These are phyloP conservation scores for Puma concolor DNA, from an alignment of 2,113 vertebrate genomes.

Conservation along the genomic window DNA sequence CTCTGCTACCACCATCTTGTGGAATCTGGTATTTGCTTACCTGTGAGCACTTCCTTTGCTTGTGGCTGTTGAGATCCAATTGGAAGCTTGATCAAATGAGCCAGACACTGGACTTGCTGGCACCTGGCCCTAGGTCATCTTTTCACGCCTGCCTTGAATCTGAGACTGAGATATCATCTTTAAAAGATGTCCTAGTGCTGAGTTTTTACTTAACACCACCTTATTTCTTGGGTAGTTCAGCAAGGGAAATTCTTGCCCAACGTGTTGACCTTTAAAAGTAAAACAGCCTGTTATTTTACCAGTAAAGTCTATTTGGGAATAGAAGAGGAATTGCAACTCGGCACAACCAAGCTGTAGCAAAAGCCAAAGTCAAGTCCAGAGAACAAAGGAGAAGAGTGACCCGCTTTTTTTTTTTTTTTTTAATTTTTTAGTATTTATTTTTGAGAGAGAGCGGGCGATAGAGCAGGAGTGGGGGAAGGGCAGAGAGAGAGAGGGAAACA, in stretches of 20 bases:
- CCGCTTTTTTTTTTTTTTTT: too few relatives aligned
- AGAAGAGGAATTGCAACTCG: neutral
- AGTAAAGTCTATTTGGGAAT: neutral
- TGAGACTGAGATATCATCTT: neutral
- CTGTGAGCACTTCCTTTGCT: neutral
- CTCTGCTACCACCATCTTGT: fast-evolving
- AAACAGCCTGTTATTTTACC: neutral
- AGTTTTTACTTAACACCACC: neutral
- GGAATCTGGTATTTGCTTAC: neutral
- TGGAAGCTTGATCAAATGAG: neutral
- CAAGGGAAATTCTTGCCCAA: neutral
- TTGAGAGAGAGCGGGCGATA: too few relatives aligned
- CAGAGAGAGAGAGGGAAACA: too few relatives aligned
- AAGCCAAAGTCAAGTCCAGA: neutral
- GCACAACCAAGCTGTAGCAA: neutral
- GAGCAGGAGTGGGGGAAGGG: too few relatives aligned
- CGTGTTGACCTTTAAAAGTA: neutral
- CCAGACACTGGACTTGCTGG: neutral
- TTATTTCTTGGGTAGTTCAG: neutral
- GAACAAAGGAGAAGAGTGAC: neutral
- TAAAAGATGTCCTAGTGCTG: neutral
- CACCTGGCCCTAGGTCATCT: neutral
- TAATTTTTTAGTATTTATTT: too few relatives aligned
- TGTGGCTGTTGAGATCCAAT: neutral
- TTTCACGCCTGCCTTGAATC: neutral